Base-by-base conservation (phyloP, 2,113 vertebrate species). In the Stigmatopora argus region DNA sequence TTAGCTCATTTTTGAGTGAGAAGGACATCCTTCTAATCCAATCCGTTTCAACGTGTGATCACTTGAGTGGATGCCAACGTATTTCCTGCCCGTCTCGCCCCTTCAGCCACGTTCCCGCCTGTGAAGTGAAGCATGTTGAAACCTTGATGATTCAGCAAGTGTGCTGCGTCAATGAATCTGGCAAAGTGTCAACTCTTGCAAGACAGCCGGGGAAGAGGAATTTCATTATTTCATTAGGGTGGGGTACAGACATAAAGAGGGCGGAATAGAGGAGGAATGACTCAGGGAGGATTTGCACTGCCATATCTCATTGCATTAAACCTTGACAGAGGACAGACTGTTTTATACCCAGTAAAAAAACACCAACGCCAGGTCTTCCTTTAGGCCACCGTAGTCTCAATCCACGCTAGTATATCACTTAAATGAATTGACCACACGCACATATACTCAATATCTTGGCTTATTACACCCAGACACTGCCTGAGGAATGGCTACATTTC, bases 121-220 rank as follows among this genome's bases (percentile, higher is more conserved):
- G 82, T 88, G 81, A 88, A 87, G 86, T 81, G 78, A 68, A 52
- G 14, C 12, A 4, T 64, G 51, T 66, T 78, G 67, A 79, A 85
- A 75, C 71, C 67, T 84, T 83, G 81, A 86, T 87, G 87, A 89
- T 82, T 87, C 84, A 86, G 82, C 79, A 66, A 57, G 70, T 59
- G 71, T 76, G 77, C 85, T 86, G 84, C 86, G 81, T 77, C 83
- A 86, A 69, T 82, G 75, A 73, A 70, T 48, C 76, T 80, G 74
- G 85, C 82, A 72, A 75, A 82, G 80, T 76, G 70, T 84, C 83
- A 83, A 70, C 70, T 79, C 69, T 73, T 26, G 49, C 70, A 73
- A 67, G 80, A 76, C 62, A 67, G 80, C n/a, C 18, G 58, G 19
- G 35, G 41, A 53, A 59, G 21, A 62, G 31, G 65, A 69, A 74